Base-by-base conservation (phyloP, 2,797 vertebrate species). In the Dendrocincla fuliginosa region DNA sequence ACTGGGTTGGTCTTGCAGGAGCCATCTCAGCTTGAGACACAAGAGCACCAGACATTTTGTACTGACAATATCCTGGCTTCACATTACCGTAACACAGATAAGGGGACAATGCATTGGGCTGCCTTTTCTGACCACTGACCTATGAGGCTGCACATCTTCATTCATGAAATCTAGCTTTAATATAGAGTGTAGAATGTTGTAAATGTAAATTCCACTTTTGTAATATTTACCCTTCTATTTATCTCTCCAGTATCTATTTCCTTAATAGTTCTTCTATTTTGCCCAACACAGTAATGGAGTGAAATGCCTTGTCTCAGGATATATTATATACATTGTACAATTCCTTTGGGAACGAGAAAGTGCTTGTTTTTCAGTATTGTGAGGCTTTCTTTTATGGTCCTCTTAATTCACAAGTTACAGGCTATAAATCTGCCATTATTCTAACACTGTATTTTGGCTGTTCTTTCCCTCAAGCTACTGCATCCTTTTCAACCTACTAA, bases 361-460 rank as follows among this genome's bases (percentile, higher is more conserved):
- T 60, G 19, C 19, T 74, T 93, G 28, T 28, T 61, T 92, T 74
- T 71, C 35, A 41, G 15, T 32, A 74, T 16, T 69, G 67, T 22
- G 18, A 82, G 24, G 8, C 15, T 85, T 57, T 77, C 19, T 74
- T 89, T 75, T 41, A 65, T 20, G 57, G 41, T 24, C n/a, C 13
- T 56, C 53, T 47, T 87, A 76, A 96, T 84, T 81, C 83, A 78
- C 25, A 94, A 50, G 49, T 80, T 92, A 61, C 32, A 74, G 56
- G 64, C 50, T 60, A 69, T 82, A 73, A 69, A 89, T 73, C n/a
- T 84, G 39, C 27, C 47, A 33, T 75, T 91, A 81, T 52, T 90
- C 20, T 74, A 88, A 37, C 32, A 47, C 16, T 57, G 10, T 33
- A 33, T 50, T 77, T 59, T 69, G 76, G 39, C 27, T 65, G 22